Evolutionary conservation across 2,113 vertebrate species (phyloP), one percentile per base, ranked within the genome.

Genomic region (Apus apus): DNA sequence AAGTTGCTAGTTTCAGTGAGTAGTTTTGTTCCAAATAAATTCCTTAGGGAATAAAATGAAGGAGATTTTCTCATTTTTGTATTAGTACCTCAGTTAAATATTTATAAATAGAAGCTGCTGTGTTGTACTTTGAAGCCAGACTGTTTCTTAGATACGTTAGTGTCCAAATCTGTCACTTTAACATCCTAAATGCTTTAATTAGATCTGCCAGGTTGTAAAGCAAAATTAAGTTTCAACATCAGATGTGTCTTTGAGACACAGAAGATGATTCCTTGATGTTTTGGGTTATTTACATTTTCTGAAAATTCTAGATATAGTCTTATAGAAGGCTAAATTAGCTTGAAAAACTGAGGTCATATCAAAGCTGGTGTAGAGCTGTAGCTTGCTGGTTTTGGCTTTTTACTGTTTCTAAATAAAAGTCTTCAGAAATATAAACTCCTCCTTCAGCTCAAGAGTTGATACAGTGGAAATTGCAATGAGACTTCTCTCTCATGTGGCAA

Each of bases 51-150:
- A 70, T 83, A 88, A 76, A 91, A 87, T 12, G 22, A 91, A 86
- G 66, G n/a, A 40, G 29, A 64, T 84, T 60, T 81, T 78, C 15
- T 80, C 40, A 13, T 72, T 93, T 92, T 88, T 27, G 3, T 57
- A 74, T 88, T 91, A 92, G 74, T 54, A 84, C 22, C 75, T 81
- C 30, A 32, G 58, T 85, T 85, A 91, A 91, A 84, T 87, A 84
- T 92, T 96, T 95, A 94, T 94, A 90, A 85, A 87, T 54, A 87
- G 65, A 89, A 65, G n/a, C 50, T 75, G 86, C 58, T 90, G 36
- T 90, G 57, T 76, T 84, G 38, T 81, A 72, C 76, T 96, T 90
- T 73, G 53, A 96, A 93, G 65, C 29, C 79, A 95, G 80, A 38
- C 62, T 92, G 27, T 86, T 94, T 90, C 73, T 82, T 90, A 85